Conservation (phyloP, 2,888 invertebrate genomes). For the Therioaphis trifolii region DNA sequence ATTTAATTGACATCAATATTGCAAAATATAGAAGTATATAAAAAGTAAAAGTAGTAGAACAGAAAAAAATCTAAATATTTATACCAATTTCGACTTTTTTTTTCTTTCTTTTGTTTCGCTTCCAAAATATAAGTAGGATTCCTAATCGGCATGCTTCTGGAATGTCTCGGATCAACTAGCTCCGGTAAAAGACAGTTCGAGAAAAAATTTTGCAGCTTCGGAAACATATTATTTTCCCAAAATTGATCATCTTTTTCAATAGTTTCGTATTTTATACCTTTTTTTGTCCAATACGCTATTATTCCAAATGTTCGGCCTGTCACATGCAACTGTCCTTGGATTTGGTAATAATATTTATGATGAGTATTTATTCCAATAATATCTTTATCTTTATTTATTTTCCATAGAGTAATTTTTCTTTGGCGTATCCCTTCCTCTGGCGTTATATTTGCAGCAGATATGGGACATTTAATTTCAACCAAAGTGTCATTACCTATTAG, state of each 20-base stretch:
- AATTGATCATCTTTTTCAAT: conserved; percentile 1
- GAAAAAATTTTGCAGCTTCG: not conserved
- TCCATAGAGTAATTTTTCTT: conserved; percentile 28
- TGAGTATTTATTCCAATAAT: not conserved
- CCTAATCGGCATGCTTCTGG: not conserved
- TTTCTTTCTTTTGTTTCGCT: not conserved
- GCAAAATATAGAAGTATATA: not conserved
- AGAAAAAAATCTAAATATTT: not conserved
- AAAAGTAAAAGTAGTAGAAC: not conserved
- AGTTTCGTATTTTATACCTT: not conserved
- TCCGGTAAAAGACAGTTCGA: not conserved
- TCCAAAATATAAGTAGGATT: not conserved
- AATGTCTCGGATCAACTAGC: conserved; percentile 12
- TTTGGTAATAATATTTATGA: conserved; percentile 1
- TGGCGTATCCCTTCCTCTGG: conserved; percentile 7
- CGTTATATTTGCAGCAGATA: conserved; percentile 25
- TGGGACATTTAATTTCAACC: conserved; percentile 6
- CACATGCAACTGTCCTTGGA: conserved; percentile 6
- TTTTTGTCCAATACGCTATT: conserved; percentile 22
- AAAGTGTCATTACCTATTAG: conserved; percentile 4
- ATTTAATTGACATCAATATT: too few species aligned
- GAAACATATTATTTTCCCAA: not conserved
- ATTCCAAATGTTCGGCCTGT: conserved; percentile 23
- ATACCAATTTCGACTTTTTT: not conserved
- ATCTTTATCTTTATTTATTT: conserved; percentile 14